A percentile compares a stretch with the other conserved stretches of the same genome.
These are phyloP conservation scores for Gymnothorax javanicus DNA, from an alignment of 2,797 vertebrate genomes.

Conservation along the genomic window DNA sequence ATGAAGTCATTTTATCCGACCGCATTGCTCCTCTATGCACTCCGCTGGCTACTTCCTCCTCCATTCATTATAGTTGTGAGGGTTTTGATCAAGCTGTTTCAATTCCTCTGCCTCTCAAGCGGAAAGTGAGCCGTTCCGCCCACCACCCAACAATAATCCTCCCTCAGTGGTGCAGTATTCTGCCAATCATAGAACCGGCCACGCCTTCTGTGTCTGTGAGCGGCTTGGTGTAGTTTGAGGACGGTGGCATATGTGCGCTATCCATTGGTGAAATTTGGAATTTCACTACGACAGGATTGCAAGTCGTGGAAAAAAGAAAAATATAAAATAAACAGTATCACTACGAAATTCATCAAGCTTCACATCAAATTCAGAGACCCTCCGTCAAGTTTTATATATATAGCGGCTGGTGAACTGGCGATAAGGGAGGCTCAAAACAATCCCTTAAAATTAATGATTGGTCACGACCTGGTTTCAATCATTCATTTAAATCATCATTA, in stretches of 20 bases:
- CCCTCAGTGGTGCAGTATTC: conserved; percentile 41
- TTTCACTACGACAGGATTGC: background rate
- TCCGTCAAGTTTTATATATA: no score
- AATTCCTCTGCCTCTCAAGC: conserved; percentile 61
- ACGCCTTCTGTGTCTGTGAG: background rate
- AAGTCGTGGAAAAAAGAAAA: background rate
- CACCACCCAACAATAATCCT: background rate
- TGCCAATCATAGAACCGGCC: conserved; percentile 49
- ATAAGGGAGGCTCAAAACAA: no score
- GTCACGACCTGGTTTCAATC: no score
- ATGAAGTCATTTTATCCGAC: conserved; percentile 46
- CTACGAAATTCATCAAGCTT: background rate
- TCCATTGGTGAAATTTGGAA: conserved; percentile 2
- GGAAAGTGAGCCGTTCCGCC: conserved; percentile 56
- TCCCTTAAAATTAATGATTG: no score
- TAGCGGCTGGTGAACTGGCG: no score
- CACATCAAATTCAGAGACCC: no score
- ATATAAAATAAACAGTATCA: background rate
- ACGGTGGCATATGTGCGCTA: conserved; percentile 17
- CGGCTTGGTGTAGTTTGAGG: background rate
- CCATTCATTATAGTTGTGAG: conserved; percentile 78
- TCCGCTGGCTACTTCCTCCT: conserved; percentile 70
- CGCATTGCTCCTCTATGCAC: conserved; percentile 50
- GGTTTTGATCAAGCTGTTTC: conserved; percentile 59
- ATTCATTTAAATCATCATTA: no score